These are phyloP conservation scores for Neotragus pygmaeus DNA, from an alignment of 2,113 vertebrate species.

Conservation along the genomic window DNA sequence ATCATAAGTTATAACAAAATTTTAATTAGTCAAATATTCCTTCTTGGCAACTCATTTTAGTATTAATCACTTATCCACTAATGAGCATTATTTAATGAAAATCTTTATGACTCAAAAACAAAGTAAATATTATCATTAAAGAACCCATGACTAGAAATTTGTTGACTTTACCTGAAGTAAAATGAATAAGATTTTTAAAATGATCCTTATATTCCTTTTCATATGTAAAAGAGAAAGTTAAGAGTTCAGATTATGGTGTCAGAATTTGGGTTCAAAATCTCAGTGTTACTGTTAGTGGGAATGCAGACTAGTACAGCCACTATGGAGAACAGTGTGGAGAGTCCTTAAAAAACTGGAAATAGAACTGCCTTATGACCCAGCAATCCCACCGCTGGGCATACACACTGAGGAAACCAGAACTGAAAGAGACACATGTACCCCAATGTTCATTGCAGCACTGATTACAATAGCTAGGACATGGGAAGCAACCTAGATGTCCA, in stretches of 20 bases:
- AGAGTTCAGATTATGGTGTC: slow-evolving; percentile 3
- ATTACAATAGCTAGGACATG: neutral
- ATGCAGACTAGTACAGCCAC: neutral
- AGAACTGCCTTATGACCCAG: neutral
- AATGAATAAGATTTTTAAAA: neutral
- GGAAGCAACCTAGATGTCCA: neutral
- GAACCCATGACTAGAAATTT: neutral
- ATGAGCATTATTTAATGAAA: slow-evolving; percentile 34
- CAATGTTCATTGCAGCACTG: neutral
- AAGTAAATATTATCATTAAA: slow-evolving; percentile 21
- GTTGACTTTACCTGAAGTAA: neutral
- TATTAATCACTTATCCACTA: neutral
- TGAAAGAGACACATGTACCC: neutral
- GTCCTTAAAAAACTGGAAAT: neutral
- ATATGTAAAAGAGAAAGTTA: slow-evolving; percentile 4
- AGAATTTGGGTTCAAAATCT: slow-evolving; percentile 1
- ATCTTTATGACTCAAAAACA: neutral
- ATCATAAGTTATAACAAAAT: slow-evolving; percentile 6
- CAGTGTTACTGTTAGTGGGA: neutral
- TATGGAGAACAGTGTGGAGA: neutral
- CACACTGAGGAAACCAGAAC: neutral
- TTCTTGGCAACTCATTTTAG: neutral
- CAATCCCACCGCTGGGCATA: neutral
- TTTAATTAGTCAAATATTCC: slow-evolving; percentile 3
- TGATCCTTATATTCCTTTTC: neutral